Conservation (phyloP, 2,888 invertebrate genomes). For the Trichogramma dendrolimi region DNA sequence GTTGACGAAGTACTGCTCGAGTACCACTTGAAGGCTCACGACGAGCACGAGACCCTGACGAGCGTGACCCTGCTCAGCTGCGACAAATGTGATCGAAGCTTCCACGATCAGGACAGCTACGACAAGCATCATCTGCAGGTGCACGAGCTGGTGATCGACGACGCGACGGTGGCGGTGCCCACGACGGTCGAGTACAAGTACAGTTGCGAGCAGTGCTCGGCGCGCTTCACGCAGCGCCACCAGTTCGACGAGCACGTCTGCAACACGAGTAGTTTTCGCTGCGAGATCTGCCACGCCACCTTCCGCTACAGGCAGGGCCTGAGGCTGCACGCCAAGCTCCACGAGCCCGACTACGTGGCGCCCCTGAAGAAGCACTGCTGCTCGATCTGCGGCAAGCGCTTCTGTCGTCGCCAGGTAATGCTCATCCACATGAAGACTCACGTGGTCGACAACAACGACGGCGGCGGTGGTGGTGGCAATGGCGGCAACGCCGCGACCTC, state of each 20-base stretch:
- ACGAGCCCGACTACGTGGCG: conserved; percentile 49
- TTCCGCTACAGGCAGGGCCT: conserved; percentile 49
- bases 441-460: conserved; percentile 28
- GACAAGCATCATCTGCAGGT: conserved; percentile 33
- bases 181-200: conserved; percentile 44
- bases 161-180: conserved; percentile 5
- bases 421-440: conserved; percentile 51
- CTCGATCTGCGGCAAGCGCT: conserved; percentile 49
- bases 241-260: conserved; percentile 44
- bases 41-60: background rate
- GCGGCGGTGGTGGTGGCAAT: conserved; percentile 23
- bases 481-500: conserved; percentile 1
- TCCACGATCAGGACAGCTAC: conserved; percentile 29
- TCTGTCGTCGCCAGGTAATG: conserved; percentile 48
- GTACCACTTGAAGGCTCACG: background rate
- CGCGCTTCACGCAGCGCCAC: conserved; percentile 42
- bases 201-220: conserved; percentile 46
- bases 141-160: conserved; percentile 26
- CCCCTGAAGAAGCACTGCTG: conserved; percentile 50
- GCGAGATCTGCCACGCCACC: conserved; percentile 48
- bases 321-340: conserved; percentile 47
- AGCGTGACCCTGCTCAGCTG: conserved; percentile 33
- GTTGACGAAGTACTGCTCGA: conserved; percentile 32
- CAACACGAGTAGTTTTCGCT: conserved; percentile 43
- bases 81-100: conserved; percentile 35